Evolutionary conservation across 2,888 invertebrate genomes (phyloP).

Genomic region (Lepidonotus clava): DNA sequence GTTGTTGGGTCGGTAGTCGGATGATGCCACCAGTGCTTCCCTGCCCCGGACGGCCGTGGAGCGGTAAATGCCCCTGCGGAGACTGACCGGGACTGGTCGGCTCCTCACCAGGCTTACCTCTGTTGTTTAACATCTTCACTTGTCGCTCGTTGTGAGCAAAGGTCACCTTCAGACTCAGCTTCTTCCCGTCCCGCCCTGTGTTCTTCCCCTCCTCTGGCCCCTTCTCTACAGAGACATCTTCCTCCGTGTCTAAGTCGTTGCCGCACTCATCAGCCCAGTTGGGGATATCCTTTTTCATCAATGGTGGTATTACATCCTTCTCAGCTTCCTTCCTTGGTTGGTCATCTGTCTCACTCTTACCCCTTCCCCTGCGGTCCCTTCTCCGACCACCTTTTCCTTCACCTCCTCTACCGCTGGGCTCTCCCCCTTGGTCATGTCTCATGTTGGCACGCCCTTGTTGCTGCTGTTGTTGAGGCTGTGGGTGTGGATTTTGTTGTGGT

Average conservation of each 20-base stretch:
- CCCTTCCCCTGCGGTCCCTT: background rate
- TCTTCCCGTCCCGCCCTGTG: slow-evolving; percentile 24
- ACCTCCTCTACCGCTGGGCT: background rate
- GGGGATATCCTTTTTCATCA: background rate
- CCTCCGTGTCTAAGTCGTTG: background rate
- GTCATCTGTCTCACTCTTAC: slow-evolving; percentile 2
- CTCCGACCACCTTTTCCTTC: background rate
- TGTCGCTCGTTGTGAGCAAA: slow-evolving; percentile 50
- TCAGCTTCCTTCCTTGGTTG: background rate
- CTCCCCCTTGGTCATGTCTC: background rate
- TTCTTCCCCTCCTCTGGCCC: background rate
- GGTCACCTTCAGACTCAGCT: slow-evolving; percentile 48
- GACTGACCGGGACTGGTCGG: background rate
- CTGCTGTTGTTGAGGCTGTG: background rate
- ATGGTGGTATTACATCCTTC: background rate
- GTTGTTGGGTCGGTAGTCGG: too few relatives aligned
- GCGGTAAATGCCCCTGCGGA: background rate
- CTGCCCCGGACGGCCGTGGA: background rate
- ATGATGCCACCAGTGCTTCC: background rate
- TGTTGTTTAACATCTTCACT: slow-evolving; percentile 39
- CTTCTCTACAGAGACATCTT: background rate
- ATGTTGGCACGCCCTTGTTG: background rate
- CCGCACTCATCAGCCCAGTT: background rate
- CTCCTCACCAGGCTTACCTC: background rate
- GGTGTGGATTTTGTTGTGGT: background rate